Conservation (phyloP, 2,888 invertebrate species). For the Mimumesa dahlbomi region DNA sequence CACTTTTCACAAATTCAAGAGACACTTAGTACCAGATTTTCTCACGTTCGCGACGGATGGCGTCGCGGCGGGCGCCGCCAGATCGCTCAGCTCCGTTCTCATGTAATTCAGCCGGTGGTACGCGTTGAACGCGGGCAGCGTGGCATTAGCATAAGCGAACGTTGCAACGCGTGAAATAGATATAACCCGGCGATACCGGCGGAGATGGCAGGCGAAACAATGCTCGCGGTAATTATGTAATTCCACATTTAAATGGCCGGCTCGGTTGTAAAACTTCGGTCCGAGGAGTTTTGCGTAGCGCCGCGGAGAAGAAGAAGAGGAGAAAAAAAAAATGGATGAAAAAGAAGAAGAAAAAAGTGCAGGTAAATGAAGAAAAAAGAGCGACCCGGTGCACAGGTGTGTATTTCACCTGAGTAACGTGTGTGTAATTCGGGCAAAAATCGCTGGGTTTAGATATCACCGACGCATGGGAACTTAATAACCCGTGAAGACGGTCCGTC, state of each 20-base stretch:
- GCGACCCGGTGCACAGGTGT: neutral
- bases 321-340: too few relatives aligned
- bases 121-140: constrained; percentile 26
- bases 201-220: constrained; percentile 71
- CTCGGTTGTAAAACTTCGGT: constrained; percentile 34
- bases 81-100: too few relatives aligned
- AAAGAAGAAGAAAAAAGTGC: neutral
- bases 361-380: too few relatives aligned
- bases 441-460: constrained; percentile 10
- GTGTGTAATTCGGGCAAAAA: neutral
- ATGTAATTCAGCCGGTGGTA: constrained; percentile 34
- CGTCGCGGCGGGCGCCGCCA: too few relatives aligned
- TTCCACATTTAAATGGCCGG: constrained; percentile 70
- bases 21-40: too few relatives aligned
- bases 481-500: constrained; percentile 58
- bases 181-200: constrained; percentile 69
- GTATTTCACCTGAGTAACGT: neutral
- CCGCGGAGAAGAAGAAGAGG: neutral
- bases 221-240: constrained; percentile 73
- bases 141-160: constrained; percentile 62
- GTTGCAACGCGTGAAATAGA: constrained; percentile 73
- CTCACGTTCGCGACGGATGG: too few relatives aligned
- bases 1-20: too few relatives aligned
- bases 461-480: constrained; percentile 60
- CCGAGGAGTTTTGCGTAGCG: constrained; percentile 27